Evolutionary conservation across 2,888 invertebrate genomes (phyloP).

Genomic region (Prionchulus punctatus): DNA sequence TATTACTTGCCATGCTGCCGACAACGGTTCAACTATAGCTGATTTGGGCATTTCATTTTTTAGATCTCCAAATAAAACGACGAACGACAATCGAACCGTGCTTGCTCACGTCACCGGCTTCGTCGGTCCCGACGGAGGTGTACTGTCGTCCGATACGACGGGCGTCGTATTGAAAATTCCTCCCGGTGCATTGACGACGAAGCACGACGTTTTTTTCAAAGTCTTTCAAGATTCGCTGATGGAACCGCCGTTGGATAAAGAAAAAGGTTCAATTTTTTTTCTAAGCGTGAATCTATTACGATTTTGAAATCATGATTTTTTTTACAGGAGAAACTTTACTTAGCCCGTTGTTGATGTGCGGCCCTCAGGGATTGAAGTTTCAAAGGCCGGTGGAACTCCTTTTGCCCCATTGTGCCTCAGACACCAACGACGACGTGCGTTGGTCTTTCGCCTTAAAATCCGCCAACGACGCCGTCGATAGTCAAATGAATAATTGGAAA

Average conservation of each 20-base stretch:
- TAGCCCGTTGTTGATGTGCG: conserved; percentile 87
- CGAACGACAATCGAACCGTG: no score
- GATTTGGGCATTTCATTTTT: no score
- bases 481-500: conserved; percentile 12
- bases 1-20: no score
- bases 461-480: conserved; percentile 26
- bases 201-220: conserved; percentile 81
- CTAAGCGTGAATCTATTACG: not conserved
- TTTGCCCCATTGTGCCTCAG: conserved; percentile 52
- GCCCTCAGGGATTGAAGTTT: conserved; percentile 77
- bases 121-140: conserved; percentile 62
- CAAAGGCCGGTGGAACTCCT: conserved; percentile 70
- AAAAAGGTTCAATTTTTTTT: conserved; percentile 51
- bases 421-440: conserved; percentile 36
- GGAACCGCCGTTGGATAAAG: conserved; percentile 65
- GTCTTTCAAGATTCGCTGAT: conserved; percentile 49
- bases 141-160: conserved; percentile 67
- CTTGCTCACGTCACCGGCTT: conserved; percentile 38
- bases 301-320: not conserved
- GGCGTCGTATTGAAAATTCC: conserved; percentile 78
- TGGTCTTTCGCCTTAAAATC: conserved; percentile 41
- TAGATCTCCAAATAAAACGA: no score
- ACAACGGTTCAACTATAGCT: no score
- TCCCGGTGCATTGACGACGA: conserved; percentile 62
- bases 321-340: conserved; percentile 73